These are phyloP conservation scores for Anabas testudineus DNA, from an alignment of 2,797 vertebrate species.

Conservation along the genomic window DNA sequence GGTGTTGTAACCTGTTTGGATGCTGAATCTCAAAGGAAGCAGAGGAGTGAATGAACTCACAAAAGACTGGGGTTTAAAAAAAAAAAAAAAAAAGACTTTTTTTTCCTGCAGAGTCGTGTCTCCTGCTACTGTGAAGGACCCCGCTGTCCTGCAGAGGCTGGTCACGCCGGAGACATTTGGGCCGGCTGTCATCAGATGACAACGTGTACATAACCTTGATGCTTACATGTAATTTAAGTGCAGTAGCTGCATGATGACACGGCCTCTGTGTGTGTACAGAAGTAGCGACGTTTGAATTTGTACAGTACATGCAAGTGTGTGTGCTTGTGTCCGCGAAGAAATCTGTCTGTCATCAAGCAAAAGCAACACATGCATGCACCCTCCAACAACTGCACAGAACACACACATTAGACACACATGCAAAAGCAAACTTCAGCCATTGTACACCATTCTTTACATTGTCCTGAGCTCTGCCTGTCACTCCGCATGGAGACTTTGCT, in stretches of 20 bases:
- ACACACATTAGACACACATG: slow-evolving; percentile 38
- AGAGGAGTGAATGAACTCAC: slow-evolving; percentile 38
- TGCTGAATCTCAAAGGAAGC: slow-evolving; percentile 47
- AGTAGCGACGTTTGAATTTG: slow-evolving; percentile 80
- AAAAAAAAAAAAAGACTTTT: too few relatives aligned
- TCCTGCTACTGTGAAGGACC: slow-evolving; percentile 78
- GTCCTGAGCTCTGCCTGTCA: slow-evolving; percentile 82
- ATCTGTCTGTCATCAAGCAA: slow-evolving; percentile 73
- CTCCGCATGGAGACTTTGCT: slow-evolving; percentile 85
- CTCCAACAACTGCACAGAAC: slow-evolving; percentile 67
- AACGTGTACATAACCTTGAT: slow-evolving; percentile 83
- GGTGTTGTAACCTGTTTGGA: slow-evolving; percentile 67
- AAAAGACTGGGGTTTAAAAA: slow-evolving; percentile 55
- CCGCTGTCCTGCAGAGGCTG: slow-evolving; percentile 50
- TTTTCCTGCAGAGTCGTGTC: slow-evolving; percentile 59
- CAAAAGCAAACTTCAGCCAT: slow-evolving; percentile 65
- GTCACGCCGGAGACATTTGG: slow-evolving; percentile 16
- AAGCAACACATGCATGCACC: slow-evolving; percentile 79
- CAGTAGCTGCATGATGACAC: slow-evolving; percentile 86
- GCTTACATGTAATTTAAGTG: slow-evolving; percentile 84
- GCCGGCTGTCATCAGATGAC: slow-evolving; percentile 67
- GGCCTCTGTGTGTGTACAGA: slow-evolving; percentile 83
- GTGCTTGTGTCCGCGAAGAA: slow-evolving; percentile 77
- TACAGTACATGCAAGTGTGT: slow-evolving; percentile 83
- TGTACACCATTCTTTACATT: slow-evolving; percentile 72